phyloP scores from a whole-genome alignment of 1,140 invertebrate species.

The Aphidius ervi region DNA sequence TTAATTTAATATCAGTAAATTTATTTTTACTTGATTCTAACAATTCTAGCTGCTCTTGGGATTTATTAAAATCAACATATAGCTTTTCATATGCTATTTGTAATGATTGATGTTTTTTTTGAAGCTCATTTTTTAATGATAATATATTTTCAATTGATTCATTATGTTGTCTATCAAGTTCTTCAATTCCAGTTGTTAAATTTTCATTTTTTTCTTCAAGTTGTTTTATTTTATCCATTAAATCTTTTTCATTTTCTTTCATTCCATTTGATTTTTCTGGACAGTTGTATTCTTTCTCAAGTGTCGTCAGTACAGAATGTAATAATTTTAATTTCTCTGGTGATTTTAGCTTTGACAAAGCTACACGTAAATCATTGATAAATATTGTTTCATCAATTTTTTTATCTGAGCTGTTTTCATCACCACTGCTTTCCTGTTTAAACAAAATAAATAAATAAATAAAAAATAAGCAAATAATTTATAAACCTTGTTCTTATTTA shows the following conservation, averaged over 20 bases:
- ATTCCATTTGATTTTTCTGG: conserved; percentile 37
- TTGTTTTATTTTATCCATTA: conserved; percentile 50
- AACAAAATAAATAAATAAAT: background rate
- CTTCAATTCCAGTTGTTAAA: conserved; percentile 61
- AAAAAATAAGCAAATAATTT: conserved; percentile 10
- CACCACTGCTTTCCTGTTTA: conserved; percentile 41
- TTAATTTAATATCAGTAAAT: conserved; percentile 14
- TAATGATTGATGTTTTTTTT: conserved; percentile 53
- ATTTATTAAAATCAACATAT: conserved; percentile 44
- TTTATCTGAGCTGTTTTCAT: conserved; percentile 36
- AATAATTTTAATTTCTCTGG: conserved; percentile 46
- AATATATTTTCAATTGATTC: conserved; percentile 63
- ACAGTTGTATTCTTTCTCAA: conserved; percentile 50
- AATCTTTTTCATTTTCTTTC: conserved; percentile 28
- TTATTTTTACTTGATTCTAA: conserved; percentile 17
- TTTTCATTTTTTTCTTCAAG: conserved; percentile 54
- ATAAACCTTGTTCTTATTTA: background rate
- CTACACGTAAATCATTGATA: conserved; percentile 42
- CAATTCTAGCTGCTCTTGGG: conserved; percentile 31
- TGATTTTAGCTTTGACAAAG: conserved; percentile 49
- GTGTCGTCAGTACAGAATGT: conserved; percentile 45
- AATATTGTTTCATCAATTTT: conserved; percentile 39
- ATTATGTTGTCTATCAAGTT: conserved; percentile 70
- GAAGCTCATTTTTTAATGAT: conserved; percentile 60
- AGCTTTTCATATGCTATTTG: conserved; percentile 47